Conservation (phyloP, 2,797 vertebrate genomes). For the Babyrousa celebensis region DNA sequence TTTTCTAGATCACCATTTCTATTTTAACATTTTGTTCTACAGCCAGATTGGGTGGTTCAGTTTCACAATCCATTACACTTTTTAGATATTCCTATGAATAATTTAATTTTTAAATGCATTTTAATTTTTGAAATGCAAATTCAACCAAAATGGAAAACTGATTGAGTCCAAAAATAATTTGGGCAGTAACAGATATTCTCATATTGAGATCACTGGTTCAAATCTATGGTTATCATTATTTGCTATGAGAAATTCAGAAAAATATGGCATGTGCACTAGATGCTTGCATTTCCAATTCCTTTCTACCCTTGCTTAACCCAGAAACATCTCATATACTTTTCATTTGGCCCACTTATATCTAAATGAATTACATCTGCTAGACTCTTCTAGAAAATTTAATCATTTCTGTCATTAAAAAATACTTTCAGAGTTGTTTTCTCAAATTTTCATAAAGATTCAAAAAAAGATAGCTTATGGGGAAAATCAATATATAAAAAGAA, state of each 20-base stretch:
- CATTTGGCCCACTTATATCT: not conserved
- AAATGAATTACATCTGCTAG: not conserved
- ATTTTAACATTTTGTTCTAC: not conserved
- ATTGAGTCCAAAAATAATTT: not conserved
- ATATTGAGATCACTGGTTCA: not conserved
- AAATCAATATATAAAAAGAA: not conserved
- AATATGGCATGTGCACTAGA: not conserved
- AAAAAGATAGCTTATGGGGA: not conserved
- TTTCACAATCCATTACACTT: not conserved
- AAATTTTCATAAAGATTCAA: not conserved
- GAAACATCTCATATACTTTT: not conserved
- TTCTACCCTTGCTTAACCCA: not conserved
- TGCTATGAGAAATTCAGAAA: conserved; percentile 14
- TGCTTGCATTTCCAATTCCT: not conserved
- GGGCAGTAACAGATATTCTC: not conserved
- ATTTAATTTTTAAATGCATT: not conserved
- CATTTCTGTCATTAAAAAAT: not conserved
- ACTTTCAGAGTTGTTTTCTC: not conserved
- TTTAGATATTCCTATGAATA: not conserved
- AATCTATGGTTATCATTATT: not conserved
- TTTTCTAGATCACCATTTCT: not conserved
- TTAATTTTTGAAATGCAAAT: not conserved
- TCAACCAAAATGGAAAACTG: not conserved
- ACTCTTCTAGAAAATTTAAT: not conserved
- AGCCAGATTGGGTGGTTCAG: not conserved